Conservation (phyloP, 2,113 vertebrate species). For the Microtus oregoni region DNA sequence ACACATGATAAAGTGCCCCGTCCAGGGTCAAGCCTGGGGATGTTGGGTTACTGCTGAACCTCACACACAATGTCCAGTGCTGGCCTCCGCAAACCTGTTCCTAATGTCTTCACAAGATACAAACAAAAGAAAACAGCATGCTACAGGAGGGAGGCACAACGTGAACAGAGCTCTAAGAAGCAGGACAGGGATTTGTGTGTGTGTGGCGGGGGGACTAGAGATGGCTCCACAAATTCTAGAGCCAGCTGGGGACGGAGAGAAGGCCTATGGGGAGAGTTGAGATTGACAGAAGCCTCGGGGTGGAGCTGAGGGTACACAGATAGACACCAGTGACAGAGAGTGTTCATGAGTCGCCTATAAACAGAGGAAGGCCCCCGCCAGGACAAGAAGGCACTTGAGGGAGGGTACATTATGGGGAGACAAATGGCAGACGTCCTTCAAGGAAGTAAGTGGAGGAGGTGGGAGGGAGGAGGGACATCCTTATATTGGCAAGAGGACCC, state of each 20-base stretch:
- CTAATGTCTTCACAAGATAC: background rate
- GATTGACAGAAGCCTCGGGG: background rate
- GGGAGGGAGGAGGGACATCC: background rate
- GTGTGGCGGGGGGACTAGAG: background rate
- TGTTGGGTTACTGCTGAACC: background rate
- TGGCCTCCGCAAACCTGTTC: background rate
- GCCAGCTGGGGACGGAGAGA: background rate
- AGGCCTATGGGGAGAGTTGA: background rate
- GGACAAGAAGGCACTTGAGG: background rate
- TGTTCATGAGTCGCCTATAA: background rate
- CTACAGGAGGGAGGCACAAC: background rate
- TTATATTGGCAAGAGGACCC: background rate
- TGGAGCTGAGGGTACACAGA: background rate
- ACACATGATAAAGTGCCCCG: background rate
- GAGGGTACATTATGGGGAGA: no score
- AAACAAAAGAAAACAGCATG: background rate
- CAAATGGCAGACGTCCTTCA: background rate
- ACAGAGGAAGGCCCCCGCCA: background rate
- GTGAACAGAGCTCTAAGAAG: background rate
- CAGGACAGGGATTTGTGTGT: background rate
- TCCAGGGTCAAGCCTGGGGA: background rate
- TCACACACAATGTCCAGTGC: background rate
- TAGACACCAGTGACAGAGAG: background rate
- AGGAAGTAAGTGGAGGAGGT: background rate
- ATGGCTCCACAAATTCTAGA: background rate